Evolutionary conservation across 2,113 vertebrate genomes (phyloP).

Genomic region (Eolophus roseicapilla): DNA sequence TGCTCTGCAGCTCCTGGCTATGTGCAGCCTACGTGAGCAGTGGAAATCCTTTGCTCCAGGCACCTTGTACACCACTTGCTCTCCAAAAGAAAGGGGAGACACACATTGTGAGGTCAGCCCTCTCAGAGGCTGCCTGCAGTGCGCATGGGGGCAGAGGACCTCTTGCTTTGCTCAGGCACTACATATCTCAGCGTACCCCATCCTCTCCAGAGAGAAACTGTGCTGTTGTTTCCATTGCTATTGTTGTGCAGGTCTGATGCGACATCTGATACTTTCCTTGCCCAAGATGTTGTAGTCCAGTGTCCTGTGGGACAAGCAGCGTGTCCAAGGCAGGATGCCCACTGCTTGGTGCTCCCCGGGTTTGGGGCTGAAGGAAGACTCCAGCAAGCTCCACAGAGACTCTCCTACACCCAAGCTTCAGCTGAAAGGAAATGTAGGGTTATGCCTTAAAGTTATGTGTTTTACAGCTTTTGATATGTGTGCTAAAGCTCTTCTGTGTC

Average conservation of each 20-base stretch:
- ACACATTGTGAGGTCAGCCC: background rate
- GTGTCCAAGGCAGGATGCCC: background rate
- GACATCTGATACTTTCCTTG: background rate
- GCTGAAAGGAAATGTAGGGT: background rate
- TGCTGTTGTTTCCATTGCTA: background rate
- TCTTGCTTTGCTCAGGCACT: background rate
- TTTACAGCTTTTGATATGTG: background rate
- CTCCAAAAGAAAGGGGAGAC: background rate
- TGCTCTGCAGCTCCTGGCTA: background rate
- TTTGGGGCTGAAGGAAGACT: background rate
- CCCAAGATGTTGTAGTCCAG: background rate
- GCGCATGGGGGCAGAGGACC: background rate
- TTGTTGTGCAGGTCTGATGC: background rate
- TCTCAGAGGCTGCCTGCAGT: background rate
- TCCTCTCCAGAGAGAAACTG: background rate
- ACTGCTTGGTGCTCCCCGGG: background rate
- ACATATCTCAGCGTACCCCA: background rate
- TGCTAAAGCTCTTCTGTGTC: background rate
- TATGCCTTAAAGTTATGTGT: background rate
- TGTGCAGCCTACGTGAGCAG: fast-evolving
- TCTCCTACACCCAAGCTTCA: background rate
- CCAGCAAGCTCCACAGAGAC: background rate
- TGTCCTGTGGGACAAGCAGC: background rate
- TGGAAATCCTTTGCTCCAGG: background rate
- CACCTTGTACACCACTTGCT: background rate